Percentiles rank a stretch among this genome's conserved stretches.
Evolutionary conservation across 1,140 invertebrate genomes (phyloP).

Genomic region (Olivierus martensii): DNA sequence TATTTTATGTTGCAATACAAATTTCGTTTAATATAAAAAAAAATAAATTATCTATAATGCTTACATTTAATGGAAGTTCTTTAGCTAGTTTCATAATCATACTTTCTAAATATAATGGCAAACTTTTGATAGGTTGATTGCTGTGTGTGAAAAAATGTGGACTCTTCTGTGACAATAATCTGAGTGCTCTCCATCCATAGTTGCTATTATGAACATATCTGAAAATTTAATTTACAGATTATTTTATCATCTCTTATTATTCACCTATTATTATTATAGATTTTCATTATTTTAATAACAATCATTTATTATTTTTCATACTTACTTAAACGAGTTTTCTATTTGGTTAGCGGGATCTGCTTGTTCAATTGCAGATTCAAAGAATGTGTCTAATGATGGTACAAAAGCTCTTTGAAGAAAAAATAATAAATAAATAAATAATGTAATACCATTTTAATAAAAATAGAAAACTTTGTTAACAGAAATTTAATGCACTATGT

Average conservation of each 20-base stretch:
- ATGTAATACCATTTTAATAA: too few relatives aligned
- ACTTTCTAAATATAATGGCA: constrained; percentile 70
- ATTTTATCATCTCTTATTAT: not conserved
- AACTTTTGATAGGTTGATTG: constrained; percentile 58
- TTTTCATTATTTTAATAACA: not conserved
- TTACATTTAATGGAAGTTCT: constrained; percentile 37
- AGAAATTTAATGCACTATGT: too few relatives aligned
- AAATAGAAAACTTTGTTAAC: too few relatives aligned
- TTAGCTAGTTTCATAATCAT: constrained; percentile 70
- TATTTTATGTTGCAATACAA: too few relatives aligned
- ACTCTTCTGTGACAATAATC: constrained; percentile 69
- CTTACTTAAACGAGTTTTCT: constrained; percentile 49
- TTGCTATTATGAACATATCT: constrained; percentile 57
- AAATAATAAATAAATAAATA: too few relatives aligned
- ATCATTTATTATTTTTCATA: not conserved
- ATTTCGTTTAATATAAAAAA: not conserved
- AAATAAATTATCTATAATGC: not conserved
- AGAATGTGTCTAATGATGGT: constrained; percentile 70
- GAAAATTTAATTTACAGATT: constrained; percentile 14
- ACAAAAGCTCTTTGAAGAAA: constrained; percentile 55
- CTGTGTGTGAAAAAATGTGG: constrained; percentile 83
- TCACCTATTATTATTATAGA: constrained; percentile 1
- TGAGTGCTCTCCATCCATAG: constrained; percentile 82
- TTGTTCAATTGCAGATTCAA: constrained; percentile 65
- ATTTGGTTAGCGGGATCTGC: constrained; percentile 43